Conservation (phyloP, 2,888 invertebrate species). For the Nezara viridula region DNA sequence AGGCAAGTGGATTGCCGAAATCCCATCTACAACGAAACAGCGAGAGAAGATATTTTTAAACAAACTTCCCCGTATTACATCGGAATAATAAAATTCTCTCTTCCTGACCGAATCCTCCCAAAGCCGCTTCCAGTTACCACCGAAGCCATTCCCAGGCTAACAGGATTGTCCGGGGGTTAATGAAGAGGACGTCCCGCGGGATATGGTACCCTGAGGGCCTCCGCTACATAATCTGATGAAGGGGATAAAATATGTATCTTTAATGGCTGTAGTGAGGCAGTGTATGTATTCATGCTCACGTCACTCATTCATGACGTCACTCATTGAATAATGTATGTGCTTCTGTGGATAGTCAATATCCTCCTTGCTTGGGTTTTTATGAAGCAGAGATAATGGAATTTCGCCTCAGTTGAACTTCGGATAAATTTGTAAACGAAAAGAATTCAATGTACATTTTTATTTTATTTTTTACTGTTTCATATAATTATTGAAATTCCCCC, state of each 20-base stretch:
- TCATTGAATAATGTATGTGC: slow-evolving; percentile 35
- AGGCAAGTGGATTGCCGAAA: background rate
- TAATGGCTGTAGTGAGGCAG: slow-evolving; percentile 32
- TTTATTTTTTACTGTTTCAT: too few species aligned
- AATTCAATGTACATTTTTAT: too few species aligned
- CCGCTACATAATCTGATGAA: slow-evolving; percentile 9
- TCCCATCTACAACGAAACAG: background rate
- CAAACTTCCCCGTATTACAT: background rate
- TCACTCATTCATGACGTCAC: slow-evolving; percentile 40
- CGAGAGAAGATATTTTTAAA: slow-evolving; percentile 17
- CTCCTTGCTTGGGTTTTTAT: background rate
- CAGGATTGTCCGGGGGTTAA: slow-evolving; percentile 26
- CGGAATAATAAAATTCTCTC: background rate
- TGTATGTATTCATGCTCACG: slow-evolving; percentile 46
- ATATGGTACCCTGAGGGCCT: background rate
- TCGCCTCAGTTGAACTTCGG: background rate
- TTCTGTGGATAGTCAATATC: slow-evolving; percentile 12
- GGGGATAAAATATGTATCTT: slow-evolving; percentile 41
- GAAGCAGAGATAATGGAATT: background rate
- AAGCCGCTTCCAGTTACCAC: slow-evolving; percentile 11
- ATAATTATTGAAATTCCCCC: too few species aligned
- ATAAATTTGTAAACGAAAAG: background rate
- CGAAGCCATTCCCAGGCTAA: background rate
- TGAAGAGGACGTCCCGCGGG: background rate
- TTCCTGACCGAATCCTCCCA: slow-evolving; percentile 2